These are phyloP conservation scores for Drosophila pruinosa DNA, from an alignment of 1,140 invertebrate genomes.

Conservation along the genomic window DNA sequence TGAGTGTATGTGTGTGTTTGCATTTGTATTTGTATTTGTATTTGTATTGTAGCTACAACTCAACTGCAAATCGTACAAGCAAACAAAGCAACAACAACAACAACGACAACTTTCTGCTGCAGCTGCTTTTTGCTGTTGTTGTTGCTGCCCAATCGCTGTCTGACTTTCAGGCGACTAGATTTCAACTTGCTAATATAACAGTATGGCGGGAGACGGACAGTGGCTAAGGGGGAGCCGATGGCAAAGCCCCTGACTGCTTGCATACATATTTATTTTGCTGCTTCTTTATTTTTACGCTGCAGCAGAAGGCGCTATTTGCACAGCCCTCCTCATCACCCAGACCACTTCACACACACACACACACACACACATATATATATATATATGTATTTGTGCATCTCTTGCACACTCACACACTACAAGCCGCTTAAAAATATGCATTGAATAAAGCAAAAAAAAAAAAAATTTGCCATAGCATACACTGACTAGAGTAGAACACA, in stretches of 20 bases:
- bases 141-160: constrained; percentile 25
- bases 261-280: constrained; percentile 56
- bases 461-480: constrained; percentile 53
- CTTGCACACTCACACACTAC: constrained; percentile 24
- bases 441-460: constrained; percentile 55
- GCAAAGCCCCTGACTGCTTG: constrained; percentile 34
- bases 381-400: too few species aligned
- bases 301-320: constrained; percentile 60
- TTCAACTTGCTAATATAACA: constrained; percentile 61
- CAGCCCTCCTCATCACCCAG: not conserved
- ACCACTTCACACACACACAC: not conserved
- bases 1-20: not conserved
- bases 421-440: constrained; percentile 76
- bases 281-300: constrained; percentile 31
- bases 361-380: constrained; percentile 3
- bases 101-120: constrained; percentile 15
- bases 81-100: constrained; percentile 40
- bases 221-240: not conserved
- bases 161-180: constrained; percentile 53
- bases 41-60: constrained; percentile 42
- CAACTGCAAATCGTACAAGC: constrained; percentile 68
- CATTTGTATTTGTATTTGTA: not conserved
- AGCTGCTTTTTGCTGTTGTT: constrained; percentile 16
- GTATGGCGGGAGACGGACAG: not conserved
- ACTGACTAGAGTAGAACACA: constrained; percentile 45